Evolutionary conservation across 1,140 invertebrate species (phyloP).

Genomic region (Drosophila ercepeae): DNA sequence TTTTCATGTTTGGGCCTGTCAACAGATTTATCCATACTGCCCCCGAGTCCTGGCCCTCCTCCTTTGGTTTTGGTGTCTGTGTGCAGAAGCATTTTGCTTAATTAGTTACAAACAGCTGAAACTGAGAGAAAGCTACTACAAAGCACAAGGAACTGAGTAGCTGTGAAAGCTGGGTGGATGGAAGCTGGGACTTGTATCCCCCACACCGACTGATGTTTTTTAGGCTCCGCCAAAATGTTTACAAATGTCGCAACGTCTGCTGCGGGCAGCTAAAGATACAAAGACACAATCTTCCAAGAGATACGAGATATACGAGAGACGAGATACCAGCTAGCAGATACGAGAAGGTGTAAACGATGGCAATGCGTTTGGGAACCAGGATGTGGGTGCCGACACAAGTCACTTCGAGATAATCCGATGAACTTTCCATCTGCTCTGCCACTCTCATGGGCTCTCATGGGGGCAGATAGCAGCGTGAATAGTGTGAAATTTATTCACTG

Average conservation of each 20-base stretch:
- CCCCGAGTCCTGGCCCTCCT: not conserved
- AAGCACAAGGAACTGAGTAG: not conserved
- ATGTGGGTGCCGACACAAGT: slow-evolving; percentile 19
- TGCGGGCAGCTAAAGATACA: slow-evolving; percentile 46
- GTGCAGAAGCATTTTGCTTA: slow-evolving; percentile 78
- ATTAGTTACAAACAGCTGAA: slow-evolving; percentile 78
- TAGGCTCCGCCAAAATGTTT: slow-evolving; percentile 58
- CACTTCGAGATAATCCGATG: slow-evolving; percentile 40
- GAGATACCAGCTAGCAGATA: slow-evolving; percentile 20
- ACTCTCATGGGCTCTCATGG: slow-evolving; percentile 28
- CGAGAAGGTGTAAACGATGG: slow-evolving; percentile 21
- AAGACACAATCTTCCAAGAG: slow-evolving; percentile 22
- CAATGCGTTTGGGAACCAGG: not conserved
- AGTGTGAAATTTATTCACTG: slow-evolving; percentile 21
- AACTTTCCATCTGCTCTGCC: slow-evolving; percentile 19
- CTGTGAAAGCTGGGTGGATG: not conserved
- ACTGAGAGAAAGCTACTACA: slow-evolving; percentile 19
- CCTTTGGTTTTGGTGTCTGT: slow-evolving; percentile 29
- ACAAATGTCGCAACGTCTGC: slow-evolving; percentile 51
- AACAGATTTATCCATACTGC: slow-evolving; percentile 65
- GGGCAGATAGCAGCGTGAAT: slow-evolving; percentile 9
- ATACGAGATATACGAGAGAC: slow-evolving; percentile 18
- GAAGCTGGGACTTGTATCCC: no score
- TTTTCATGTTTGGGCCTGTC: slow-evolving; percentile 80
- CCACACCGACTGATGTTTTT: slow-evolving; percentile 28